A percentile compares a stretch with the other conserved stretches of the same genome.
Evolutionary conservation across 2,797 vertebrate species (phyloP).

Genomic region (Labroides dimidiatus): DNA sequence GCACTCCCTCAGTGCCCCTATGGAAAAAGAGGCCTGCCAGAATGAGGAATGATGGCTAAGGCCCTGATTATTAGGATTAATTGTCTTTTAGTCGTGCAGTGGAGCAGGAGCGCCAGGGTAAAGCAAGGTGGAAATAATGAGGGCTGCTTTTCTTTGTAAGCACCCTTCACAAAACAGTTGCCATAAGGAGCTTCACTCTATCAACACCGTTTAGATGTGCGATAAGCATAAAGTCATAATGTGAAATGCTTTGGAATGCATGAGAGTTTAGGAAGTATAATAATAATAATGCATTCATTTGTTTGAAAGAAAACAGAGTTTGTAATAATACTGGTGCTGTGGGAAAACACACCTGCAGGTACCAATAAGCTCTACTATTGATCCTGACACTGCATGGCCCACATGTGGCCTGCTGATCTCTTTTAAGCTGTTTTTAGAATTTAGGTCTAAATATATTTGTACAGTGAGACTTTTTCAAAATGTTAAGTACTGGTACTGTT

Average conservation of each 20-base stretch:
- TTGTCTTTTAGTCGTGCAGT: conserved; percentile 96
- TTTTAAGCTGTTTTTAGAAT: no score
- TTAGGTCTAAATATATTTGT: conserved; percentile 13
- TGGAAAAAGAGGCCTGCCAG: conserved; percentile 94
- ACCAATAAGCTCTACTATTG: conserved; percentile 43
- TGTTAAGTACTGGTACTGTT: not conserved
- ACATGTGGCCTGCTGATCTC: conserved; percentile 10
- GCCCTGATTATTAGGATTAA: conserved; percentile 99
- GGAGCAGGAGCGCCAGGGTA: conserved; percentile 92
- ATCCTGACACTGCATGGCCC: conserved; percentile 51
- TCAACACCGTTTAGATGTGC: conserved; percentile 74
- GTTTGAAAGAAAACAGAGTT: conserved; percentile 41
- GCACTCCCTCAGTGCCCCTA: conserved; percentile 92
- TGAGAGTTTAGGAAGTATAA: conserved; percentile 27
- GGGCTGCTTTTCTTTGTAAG: conserved; percentile 82
- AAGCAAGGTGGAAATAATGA: conserved; percentile 91
- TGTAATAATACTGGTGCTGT: conserved; percentile 47
- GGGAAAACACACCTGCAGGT: conserved; percentile 64
- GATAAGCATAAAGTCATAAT: conserved; percentile 75
- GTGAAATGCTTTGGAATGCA: conserved; percentile 47
- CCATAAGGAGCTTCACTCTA: conserved; percentile 80
- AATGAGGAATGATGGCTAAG: conserved; percentile 95
- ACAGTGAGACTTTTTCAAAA: no score
- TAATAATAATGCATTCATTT: conserved; percentile 43
- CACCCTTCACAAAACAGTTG: conserved; percentile 81